phyloP scores from a whole-genome alignment of 2,797 vertebrate species.

The Melanogrammus aeglefinus region DNA sequence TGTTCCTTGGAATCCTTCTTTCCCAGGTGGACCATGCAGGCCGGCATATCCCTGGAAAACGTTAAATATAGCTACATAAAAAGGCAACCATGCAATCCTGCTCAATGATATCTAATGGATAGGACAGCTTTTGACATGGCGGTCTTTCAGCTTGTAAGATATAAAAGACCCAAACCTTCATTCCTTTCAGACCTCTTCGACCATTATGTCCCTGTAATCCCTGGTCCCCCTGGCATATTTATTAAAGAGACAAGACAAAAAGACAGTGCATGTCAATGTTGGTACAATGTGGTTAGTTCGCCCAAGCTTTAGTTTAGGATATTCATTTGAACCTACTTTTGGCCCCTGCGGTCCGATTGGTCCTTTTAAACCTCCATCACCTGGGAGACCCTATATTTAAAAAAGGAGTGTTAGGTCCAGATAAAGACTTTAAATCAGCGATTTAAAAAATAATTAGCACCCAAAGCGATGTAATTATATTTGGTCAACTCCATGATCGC shows the following conservation, averaged over 20 bases:
- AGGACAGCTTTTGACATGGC: not conserved
- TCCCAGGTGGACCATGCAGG: constrained; percentile 60
- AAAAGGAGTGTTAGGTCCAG: constrained; percentile 1
- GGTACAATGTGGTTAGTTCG: not conserved
- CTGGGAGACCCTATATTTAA: constrained; percentile 61
- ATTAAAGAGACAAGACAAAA: not conserved
- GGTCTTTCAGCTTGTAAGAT: not conserved
- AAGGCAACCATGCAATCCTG: not conserved
- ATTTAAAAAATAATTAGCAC: not conserved
- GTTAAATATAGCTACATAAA: constrained; percentile 2
- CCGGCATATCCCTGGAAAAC: constrained; percentile 67
- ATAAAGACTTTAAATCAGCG: not conserved
- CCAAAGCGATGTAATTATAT: not conserved
- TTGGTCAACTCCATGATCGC: not conserved
- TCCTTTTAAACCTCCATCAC: constrained; percentile 62
- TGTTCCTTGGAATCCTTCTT: constrained; percentile 53
- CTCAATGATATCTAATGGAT: not conserved
- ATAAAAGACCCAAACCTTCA: constrained; percentile 43
- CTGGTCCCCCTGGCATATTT: constrained; percentile 60
- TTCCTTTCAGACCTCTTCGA: constrained; percentile 62
- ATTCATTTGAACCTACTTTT: constrained; percentile 57
- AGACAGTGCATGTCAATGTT: not conserved
- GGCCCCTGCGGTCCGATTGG: constrained; percentile 56
- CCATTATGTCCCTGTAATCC: constrained; percentile 64
- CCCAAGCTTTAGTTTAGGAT: not conserved